Conservation (phyloP, 1,140 invertebrate species). For the Drosophila burlai region DNA sequence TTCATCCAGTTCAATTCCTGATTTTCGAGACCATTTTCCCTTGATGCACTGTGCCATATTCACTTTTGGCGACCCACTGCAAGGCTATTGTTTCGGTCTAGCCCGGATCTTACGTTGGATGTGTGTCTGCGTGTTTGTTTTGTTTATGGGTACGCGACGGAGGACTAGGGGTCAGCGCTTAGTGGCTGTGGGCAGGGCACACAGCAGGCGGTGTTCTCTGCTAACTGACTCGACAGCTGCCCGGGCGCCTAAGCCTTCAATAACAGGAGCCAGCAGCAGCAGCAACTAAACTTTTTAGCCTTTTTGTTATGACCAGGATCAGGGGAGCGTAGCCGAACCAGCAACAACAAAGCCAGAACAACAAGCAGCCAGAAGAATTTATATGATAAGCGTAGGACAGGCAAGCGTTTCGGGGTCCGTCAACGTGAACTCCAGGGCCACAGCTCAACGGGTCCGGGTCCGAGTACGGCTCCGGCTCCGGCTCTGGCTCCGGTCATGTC, state of each 20-base stretch:
- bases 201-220: constrained; percentile 40
- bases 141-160: constrained; percentile 37
- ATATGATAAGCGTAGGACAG: constrained; percentile 77
- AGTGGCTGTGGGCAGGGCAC: constrained; percentile 6
- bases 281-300: constrained; percentile 73
- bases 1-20: background rate
- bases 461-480: background rate
- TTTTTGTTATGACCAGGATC: constrained; percentile 69
- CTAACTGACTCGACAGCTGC: constrained; percentile 62
- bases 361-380: constrained; percentile 69
- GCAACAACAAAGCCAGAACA: constrained; percentile 41
- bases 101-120: constrained; percentile 49
- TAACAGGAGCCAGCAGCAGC: constrained; percentile 59
- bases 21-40: constrained; percentile 3
- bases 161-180: constrained; percentile 12
- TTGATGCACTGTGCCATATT: constrained; percentile 6
- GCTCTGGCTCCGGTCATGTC: constrained; percentile 20
- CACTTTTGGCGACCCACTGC: constrained; percentile 32
- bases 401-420: constrained; percentile 45
- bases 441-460: constrained; percentile 56
- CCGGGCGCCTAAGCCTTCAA: constrained; percentile 77
- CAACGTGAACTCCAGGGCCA: constrained; percentile 60
- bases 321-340: constrained; percentile 46
- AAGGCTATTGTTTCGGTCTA: constrained; percentile 67
- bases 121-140: constrained; percentile 41